Base-by-base conservation (phyloP, 2,888 invertebrate species). In the Ochropacha duplaris region DNA sequence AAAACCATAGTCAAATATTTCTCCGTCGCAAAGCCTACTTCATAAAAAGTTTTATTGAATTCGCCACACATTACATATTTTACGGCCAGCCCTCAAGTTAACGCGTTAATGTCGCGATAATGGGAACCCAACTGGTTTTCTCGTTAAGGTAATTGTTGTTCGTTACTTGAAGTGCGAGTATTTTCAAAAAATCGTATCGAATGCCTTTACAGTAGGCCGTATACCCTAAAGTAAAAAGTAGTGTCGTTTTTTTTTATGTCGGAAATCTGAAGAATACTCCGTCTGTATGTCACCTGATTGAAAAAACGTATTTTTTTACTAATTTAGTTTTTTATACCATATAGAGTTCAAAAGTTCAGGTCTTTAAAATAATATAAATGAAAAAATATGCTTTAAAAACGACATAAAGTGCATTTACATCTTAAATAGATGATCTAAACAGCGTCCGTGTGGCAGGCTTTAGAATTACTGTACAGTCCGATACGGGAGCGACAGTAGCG, bases 91-190 rank as follows among this genome's bases (percentile, higher is more conserved):
- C 44, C 44, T 44, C 56, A 58, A 55, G 50, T 58, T 31, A 50
- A 51, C 51, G 58, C 50, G 51, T 50, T 51, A 54, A 56, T 56
- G 26, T 34, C 55, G 52, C 57, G 57, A 62, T 54, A 54, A 57
- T 60, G 44, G 44, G 36, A 36, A 19, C 16, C 2, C 9, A 44
- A 44, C 65, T 39, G 55, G 69, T 63, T 57, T 51, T 59, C 68
- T 68, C 57, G 65, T 70, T 70, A 69, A 59, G 60, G 65, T 58
- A 56, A 56, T 58, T 59, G 49, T 51, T 39, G 61, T 64, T 55
- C 39, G 49, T 59, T 44, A 57, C 50, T 57, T 54, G 55, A 44
- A 54, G 55, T 60, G 36, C 56, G 58, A 19, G 34, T 55, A 55
- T 59, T 57, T 50, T 22, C 52, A 57, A 57, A 58, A 59, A 44